These are phyloP conservation scores for Poecilia wingei DNA, from an alignment of 2,797 vertebrate species.

Conservation along the genomic window DNA sequence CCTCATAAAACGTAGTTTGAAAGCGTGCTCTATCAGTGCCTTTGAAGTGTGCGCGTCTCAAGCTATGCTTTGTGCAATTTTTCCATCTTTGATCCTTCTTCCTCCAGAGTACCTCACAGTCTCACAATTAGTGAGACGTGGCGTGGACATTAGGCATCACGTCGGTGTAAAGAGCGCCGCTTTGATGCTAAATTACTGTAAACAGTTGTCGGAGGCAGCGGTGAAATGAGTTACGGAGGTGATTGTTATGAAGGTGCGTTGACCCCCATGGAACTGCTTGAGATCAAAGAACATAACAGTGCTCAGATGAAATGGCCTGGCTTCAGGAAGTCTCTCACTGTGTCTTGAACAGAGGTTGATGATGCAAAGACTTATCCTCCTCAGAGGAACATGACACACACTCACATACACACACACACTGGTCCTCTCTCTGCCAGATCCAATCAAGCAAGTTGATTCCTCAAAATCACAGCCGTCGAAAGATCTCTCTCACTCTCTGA, in stretches of 20 bases:
- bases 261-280: constrained; percentile 22
- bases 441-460: not conserved
- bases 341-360: constrained; percentile 39
- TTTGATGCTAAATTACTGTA: constrained; percentile 54
- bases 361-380: constrained; percentile 31
- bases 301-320: constrained; percentile 50
- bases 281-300: constrained; percentile 61
- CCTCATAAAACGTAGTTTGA: constrained; percentile 47
- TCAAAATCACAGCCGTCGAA: not conserved
- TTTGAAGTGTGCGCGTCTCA: constrained; percentile 61
- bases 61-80: constrained; percentile 56
- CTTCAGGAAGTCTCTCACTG: constrained; percentile 29
- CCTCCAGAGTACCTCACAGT: constrained; percentile 38
- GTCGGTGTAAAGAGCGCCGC: constrained; percentile 33
- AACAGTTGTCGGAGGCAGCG: constrained; percentile 31
- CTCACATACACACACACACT: not conserved
- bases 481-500: not conserved
- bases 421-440: constrained; percentile 7
- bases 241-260: constrained; percentile 44
- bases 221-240: constrained; percentile 51
- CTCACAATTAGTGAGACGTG: constrained; percentile 54
- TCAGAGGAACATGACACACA: constrained; percentile 17
- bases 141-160: constrained; percentile 41
- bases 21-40: constrained; percentile 43
- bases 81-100: constrained; percentile 61